A percentile compares a stretch with the other conserved stretches of the same genome.
Conservation (phyloP, 1,140 invertebrate species). For the Bombus picipes region DNA sequence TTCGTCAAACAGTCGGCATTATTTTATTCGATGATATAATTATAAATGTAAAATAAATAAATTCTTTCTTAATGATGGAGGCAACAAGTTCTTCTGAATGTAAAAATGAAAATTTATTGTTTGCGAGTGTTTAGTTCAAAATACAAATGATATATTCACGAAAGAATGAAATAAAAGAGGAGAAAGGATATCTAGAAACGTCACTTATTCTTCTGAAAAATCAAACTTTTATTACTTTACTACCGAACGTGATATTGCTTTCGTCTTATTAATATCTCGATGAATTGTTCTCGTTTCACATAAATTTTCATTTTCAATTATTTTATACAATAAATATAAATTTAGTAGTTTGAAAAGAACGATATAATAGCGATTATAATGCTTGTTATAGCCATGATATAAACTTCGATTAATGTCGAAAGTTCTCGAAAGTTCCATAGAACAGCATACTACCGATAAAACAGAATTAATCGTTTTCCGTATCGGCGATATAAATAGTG, state of each 20-base stretch:
- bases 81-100: background rate
- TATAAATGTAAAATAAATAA: no score
- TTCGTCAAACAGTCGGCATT: background rate
- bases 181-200: background rate
- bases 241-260: background rate
- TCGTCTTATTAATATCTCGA: background rate
- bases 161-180: background rate
- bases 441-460: background rate
- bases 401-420: slow-evolving; percentile 7
- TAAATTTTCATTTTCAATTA: background rate
- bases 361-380: background rate
- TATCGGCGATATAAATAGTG: slow-evolving; percentile 55
- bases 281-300: background rate
- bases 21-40: no score
- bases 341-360: background rate
- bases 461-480: slow-evolving; percentile 26
- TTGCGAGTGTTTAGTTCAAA: no score
- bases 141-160: background rate
- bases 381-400: background rate
- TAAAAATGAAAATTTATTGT: background rate
- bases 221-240: background rate
- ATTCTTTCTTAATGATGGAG: background rate
- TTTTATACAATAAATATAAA: background rate
- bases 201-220: background rate
- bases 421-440: background rate